phyloP scores from a whole-genome alignment of 2,888 invertebrate genomes.

The Torymus aiolomorphi region DNA sequence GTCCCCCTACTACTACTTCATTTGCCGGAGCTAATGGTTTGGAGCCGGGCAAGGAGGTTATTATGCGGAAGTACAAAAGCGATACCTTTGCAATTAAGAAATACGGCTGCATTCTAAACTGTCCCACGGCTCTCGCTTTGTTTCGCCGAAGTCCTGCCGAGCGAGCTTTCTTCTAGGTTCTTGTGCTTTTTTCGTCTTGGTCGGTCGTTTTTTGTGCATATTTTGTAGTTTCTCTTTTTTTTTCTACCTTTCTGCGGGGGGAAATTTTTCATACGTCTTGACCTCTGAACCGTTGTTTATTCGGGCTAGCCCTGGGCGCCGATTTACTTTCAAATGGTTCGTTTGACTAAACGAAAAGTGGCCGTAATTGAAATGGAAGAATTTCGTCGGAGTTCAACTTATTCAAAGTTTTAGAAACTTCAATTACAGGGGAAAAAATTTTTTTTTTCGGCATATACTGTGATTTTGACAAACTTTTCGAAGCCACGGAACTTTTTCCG shows the following conservation, averaged over 20 bases:
- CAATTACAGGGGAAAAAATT: no score
- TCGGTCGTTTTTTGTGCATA: constrained; percentile 49
- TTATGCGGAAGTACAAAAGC: constrained; percentile 73
- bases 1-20: constrained; percentile 58
- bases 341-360: neutral
- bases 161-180: constrained; percentile 30
- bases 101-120: constrained; percentile 59
- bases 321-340: neutral
- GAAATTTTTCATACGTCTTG: constrained; percentile 48
- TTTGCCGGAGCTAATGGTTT: constrained; percentile 65
- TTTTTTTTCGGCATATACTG: no score
- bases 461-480: no score
- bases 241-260: neutral
- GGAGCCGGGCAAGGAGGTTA: constrained; percentile 67
- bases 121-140: constrained; percentile 57
- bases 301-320: neutral
- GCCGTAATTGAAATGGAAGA: no score
- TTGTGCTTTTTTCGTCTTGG: constrained; percentile 43
- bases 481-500: no score
- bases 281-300: constrained; percentile 31
- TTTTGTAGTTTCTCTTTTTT: constrained; percentile 48
- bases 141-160: constrained; percentile 55
- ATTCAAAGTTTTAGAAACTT: no score
- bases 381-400: no score
- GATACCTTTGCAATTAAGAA: constrained; percentile 73